phyloP scores from a whole-genome alignment of 2,888 invertebrate species.

The Antheraea assamensis region DNA sequence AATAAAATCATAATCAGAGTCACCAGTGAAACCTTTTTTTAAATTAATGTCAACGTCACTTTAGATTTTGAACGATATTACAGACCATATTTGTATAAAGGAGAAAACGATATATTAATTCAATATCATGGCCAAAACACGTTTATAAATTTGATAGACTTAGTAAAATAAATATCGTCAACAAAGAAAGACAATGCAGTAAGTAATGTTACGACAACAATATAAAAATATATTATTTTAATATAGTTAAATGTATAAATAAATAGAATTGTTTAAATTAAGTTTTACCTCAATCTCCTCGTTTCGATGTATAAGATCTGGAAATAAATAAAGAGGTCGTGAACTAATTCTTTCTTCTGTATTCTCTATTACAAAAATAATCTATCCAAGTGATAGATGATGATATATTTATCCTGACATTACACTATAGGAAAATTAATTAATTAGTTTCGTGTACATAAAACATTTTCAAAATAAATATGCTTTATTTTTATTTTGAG shows the following conservation, averaged over 20 bases:
- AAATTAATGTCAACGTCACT: slow-evolving; percentile 18
- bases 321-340: background rate
- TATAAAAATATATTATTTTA: background rate
- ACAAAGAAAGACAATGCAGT: slow-evolving; percentile 32
- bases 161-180: background rate
- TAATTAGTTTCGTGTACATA: background rate
- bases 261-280: background rate
- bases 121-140: background rate
- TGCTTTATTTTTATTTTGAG: background rate
- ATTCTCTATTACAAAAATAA: no score
- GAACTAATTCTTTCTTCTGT: background rate
- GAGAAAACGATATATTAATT: background rate
- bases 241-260: background rate
- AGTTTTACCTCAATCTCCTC: no score
- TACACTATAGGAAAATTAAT: no score
- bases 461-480: background rate
- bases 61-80: slow-evolving; percentile 12
- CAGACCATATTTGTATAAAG: no score
- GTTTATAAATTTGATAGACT: background rate
- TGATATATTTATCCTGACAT: no score
- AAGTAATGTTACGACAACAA: slow-evolving; percentile 23
- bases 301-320: no score
- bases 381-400: no score
- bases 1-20: background rate
- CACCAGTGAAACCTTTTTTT: background rate